Conservation (phyloP, 2,113 vertebrate genomes). For the Zingel zingel region DNA sequence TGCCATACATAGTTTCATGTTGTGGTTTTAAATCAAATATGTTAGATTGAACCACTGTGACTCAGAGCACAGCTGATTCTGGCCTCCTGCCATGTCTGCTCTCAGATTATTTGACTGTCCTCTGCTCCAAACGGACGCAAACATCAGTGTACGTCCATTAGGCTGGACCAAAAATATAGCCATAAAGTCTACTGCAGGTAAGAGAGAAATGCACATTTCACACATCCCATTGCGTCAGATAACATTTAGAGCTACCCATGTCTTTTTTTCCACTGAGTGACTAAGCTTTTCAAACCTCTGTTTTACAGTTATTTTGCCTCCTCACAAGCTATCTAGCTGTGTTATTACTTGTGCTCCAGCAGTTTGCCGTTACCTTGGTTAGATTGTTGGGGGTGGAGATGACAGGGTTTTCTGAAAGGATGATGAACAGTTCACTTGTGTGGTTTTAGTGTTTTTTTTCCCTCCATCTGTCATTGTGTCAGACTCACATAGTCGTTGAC, state of each 20-base stretch:
- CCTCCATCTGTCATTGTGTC: constrained; percentile 35
- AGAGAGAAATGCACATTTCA: constrained; percentile 26
- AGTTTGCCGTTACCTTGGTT: background rate
- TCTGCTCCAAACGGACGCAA: background rate
- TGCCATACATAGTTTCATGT: background rate
- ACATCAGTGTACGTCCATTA: background rate
- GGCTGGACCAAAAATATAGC: background rate
- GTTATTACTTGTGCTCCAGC: constrained; percentile 12
- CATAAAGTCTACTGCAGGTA: background rate
- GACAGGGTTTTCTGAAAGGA: constrained; percentile 44
- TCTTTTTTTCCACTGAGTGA: constrained; percentile 7
- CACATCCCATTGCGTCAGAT: constrained; percentile 15
- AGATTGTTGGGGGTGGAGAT: background rate
- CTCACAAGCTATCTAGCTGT: background rate
- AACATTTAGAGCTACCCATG: constrained; percentile 27
- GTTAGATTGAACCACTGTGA: background rate
- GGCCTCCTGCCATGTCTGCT: background rate
- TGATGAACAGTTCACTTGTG: constrained; percentile 52
- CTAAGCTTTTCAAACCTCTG: constrained; percentile 24
- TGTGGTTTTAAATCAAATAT: constrained; percentile 22
- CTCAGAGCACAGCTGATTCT: background rate
- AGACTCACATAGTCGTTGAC: constrained; percentile 1
- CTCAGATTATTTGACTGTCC: background rate
- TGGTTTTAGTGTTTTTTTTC: background rate
- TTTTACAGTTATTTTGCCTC: background rate